Base-by-base conservation (phyloP, 2,888 invertebrate genomes). In the Leptinotarsa rubiginosa region DNA sequence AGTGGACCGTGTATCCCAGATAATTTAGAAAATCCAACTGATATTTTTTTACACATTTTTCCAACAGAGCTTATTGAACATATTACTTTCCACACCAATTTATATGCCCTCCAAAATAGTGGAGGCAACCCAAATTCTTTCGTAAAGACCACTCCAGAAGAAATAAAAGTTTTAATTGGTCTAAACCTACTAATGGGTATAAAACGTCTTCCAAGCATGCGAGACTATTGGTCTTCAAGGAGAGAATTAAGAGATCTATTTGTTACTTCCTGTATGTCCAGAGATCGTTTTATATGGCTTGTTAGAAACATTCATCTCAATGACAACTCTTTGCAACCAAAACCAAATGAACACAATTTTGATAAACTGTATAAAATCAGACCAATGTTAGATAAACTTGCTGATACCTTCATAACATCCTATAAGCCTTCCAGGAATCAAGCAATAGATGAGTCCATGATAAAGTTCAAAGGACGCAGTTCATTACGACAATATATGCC, bases 401-500 rank as follows among this genome's bases (percentile, higher is more conserved):
- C 50, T 47, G 62, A 78, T 64, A 78, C 62, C 47, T 82, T 76
- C 71, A 18, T 65, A 10, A 78, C 70, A 41, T 76, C 65, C 62
- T 75, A 74, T n/a, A 71, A 67, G 16, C 80, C 80, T 52, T 70
- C 64, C 59, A 50, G 77, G 76, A 52, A 71, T 68, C 70, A 75
- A 69, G 67, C 77, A 50, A n/a, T n/a, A n/a, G n/a, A n/a, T n/a
- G n/a, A n/a, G n/a, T n/a, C n/a, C n/a, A n/a, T n/a, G n/a, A n/a
- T n/a, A n/a, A n/a, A n/a, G n/a, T n/a, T n/a, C n/a, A n/a, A n/a
- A 70, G 81, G 16, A 80, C 80, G 72, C 79, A 82, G 76, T 77
- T 75, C 3, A 81, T 81, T 85, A n/a, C n/a, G n/a, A n/a, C n/a
- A n/a, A n/a, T n/a, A 83, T 77, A 80, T 85, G 74, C 83, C 83